These are phyloP conservation scores for Galeopterus variegatus DNA, from an alignment of 2,113 vertebrate species.

Conservation along the genomic window DNA sequence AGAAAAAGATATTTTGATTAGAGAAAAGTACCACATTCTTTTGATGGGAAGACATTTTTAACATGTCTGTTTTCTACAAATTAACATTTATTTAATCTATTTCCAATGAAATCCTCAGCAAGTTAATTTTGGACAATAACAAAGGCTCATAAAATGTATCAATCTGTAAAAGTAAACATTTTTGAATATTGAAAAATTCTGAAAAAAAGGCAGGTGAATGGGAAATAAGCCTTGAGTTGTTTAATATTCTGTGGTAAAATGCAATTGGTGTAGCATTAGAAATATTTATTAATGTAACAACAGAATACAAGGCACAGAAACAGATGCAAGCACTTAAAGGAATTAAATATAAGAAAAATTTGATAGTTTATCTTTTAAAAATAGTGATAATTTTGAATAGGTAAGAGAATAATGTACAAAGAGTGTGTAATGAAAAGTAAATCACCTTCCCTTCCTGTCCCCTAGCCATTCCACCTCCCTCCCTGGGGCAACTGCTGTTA, in stretches of 20 bases:
- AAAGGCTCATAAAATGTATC: not conserved
- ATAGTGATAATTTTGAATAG: not conserved
- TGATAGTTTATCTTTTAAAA: not conserved
- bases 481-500: rapidly evolving
- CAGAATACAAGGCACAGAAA: not conserved
- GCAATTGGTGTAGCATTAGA: not conserved
- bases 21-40: not conserved
- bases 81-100: not conserved
- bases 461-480: not conserved
- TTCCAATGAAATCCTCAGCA: not conserved
- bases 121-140: not conserved
- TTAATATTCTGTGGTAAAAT: not conserved
- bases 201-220: not conserved
- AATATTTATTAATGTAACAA: not conserved
- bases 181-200: not conserved
- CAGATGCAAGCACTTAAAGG: not conserved
- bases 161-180: not conserved
- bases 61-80: not conserved
- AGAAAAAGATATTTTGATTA: not conserved
- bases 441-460: not conserved
- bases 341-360: not conserved
- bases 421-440: not conserved
- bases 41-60: not conserved
- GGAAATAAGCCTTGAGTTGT: not conserved
- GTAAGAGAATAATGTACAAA: not conserved